Percentiles rank a stretch among this genome's conserved stretches.
Evolutionary conservation across 2,113 vertebrate genomes (phyloP).

Genomic region (Phaethon lepturus): DNA sequence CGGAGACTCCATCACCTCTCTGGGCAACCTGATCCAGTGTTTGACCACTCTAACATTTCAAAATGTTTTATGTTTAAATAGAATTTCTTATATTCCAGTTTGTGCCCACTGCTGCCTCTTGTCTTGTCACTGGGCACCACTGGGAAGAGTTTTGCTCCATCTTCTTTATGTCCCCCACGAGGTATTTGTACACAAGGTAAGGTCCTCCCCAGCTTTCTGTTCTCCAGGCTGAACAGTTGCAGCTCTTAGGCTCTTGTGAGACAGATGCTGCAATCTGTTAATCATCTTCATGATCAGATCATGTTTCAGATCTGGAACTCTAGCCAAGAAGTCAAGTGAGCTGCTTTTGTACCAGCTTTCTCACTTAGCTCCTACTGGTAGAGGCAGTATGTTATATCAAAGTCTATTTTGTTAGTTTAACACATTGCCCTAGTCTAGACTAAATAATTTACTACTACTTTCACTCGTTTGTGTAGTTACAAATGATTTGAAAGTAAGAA

Average conservation of each 20-base stretch:
- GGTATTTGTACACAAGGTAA: no score
- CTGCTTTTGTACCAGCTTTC: neutral
- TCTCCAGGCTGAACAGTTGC: neutral
- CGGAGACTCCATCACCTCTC: neutral
- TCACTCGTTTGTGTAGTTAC: neutral
- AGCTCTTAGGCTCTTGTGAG: neutral
- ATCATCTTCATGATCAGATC: neutral
- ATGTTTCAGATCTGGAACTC: neutral
- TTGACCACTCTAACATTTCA: no score
- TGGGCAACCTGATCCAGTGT: no score
- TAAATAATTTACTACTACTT: neutral
- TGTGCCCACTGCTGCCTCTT: no score
- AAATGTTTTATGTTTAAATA: no score
- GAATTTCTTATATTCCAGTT: no score
- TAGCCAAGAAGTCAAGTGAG: neutral
- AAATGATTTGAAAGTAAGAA: neutral
- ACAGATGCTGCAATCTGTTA: neutral
- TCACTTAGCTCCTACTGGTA: neutral
- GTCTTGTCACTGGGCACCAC: no score
- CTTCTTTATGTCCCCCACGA: no score
- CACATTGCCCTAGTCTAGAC: neutral
- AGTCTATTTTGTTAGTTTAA: neutral
- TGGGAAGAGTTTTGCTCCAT: no score
- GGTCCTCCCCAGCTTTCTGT: no score
- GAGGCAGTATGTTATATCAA: neutral